These are phyloP conservation scores for Drosophila meridionalis DNA, from an alignment of 2,888 invertebrate species.

Conservation along the genomic window DNA sequence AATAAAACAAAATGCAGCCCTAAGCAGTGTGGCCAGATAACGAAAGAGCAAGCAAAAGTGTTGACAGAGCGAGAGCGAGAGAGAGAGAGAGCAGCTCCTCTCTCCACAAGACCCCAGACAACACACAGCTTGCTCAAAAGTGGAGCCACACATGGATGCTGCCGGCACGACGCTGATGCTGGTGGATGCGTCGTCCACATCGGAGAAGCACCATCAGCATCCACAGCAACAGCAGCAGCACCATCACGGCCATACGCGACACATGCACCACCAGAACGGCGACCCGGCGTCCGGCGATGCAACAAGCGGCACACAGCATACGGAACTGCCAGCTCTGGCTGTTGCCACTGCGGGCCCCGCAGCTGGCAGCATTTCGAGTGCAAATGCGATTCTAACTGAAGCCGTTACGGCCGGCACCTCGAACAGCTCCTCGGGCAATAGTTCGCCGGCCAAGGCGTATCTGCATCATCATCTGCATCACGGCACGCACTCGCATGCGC, in stretches of 20 bases:
- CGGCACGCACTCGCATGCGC: constrained; percentile 24
- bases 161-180: constrained; percentile 75
- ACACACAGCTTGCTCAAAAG: constrained; percentile 9
- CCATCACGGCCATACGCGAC: constrained; percentile 23
- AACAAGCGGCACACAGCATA: constrained; percentile 8
- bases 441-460: constrained; percentile 55
- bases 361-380: constrained; percentile 1
- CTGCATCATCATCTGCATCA: constrained; percentile 69
- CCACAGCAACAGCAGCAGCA: constrained; percentile 12
- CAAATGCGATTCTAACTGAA: constrained; percentile 19
- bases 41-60: constrained; percentile 1
- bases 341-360: constrained; percentile 6
- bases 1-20: constrained; percentile 11
- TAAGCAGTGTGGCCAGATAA: constrained; percentile 5
- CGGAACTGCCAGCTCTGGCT: constrained; percentile 6
- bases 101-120: background rate
- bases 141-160: constrained; percentile 74
- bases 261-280: constrained; percentile 64
- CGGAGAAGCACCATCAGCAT: constrained; percentile 39
- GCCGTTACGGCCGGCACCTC: constrained; percentile 41
- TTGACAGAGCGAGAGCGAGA: background rate
- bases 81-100: background rate
- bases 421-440: constrained; percentile 57
- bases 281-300: constrained; percentile 40
- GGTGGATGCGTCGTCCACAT: constrained; percentile 62